Conservation (phyloP, 2,888 invertebrate species). For the Incurvaria masculella region DNA sequence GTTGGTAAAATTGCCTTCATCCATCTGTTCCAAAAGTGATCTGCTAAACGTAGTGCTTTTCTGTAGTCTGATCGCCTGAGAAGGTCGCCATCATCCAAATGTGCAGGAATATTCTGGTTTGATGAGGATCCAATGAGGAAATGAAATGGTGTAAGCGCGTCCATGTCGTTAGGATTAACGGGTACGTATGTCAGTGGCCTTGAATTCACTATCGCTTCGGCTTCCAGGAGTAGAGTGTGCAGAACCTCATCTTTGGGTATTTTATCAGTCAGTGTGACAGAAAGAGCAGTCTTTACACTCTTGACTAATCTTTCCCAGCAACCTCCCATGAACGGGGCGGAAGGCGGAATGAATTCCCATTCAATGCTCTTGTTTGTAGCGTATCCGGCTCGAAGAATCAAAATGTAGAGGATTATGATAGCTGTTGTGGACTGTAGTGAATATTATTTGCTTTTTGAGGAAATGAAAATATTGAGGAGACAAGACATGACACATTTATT, state of each 20-base stretch:
- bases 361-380: background rate
- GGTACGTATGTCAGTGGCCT: constrained; percentile 1
- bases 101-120: background rate
- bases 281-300: background rate
- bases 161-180: background rate
- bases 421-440: too few species aligned
- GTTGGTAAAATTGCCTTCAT: constrained; percentile 3
- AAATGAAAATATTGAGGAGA: too few species aligned
- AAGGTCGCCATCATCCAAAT: constrained; percentile 2
- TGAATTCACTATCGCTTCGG: constrained; percentile 3
- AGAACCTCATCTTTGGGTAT: background rate
- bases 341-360: constrained; percentile 3
- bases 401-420: too few species aligned
- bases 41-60: background rate
- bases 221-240: constrained; percentile 1
- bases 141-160: constrained; percentile 5
- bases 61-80: constrained; percentile 4
- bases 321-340: constrained; percentile 4
- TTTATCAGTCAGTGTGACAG: background rate
- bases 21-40: constrained; percentile 6
- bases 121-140: constrained; percentile 2
- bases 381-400: too few species aligned
- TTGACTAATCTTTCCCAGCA: constrained; percentile 1
- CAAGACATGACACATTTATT: too few species aligned
- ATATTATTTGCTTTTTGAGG: too few species aligned